phyloP scores from a whole-genome alignment of 2,888 invertebrate genomes.

The Adineta ricciae region DNA sequence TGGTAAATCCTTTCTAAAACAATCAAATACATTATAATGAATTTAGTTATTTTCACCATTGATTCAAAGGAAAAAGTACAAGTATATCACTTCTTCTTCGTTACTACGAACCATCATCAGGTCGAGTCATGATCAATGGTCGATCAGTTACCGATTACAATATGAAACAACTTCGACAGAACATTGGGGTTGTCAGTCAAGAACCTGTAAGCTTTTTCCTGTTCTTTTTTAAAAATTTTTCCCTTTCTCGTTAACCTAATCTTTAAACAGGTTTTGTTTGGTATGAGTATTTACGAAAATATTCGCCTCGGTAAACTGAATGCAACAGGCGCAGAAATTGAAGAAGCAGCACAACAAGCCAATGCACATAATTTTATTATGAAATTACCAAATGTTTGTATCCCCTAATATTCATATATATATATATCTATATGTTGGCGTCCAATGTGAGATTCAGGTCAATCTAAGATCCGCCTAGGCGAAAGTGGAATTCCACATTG shows the following conservation, averaged over 20 bases:
- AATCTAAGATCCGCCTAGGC: too few relatives aligned
- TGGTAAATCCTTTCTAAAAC: constrained; percentile 41
- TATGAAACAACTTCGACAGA: background rate
- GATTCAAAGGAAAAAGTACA: constrained; percentile 37
- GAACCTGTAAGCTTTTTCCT: background rate
- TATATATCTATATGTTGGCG: too few relatives aligned
- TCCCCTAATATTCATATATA: too few relatives aligned
- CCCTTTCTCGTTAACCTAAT: background rate
- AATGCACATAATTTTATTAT: constrained; percentile 51
- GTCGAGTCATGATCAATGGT: background rate
- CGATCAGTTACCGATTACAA: background rate
- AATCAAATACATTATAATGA: too few relatives aligned
- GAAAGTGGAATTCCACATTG: too few relatives aligned
- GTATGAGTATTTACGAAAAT: constrained; percentile 54
- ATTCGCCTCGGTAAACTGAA: constrained; percentile 51
- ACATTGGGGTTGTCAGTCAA: constrained; percentile 9
- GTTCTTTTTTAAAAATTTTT: background rate
- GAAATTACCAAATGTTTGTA: constrained; percentile 23
- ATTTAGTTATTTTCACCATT: too few relatives aligned
- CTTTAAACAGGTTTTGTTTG: constrained; percentile 55
- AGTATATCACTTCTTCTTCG: constrained; percentile 44
- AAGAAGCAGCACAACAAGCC: constrained; percentile 46
- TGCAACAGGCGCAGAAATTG: constrained; percentile 43
- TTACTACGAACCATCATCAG: constrained; percentile 43
- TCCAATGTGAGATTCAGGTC: too few relatives aligned